Conservation (phyloP, 2,797 vertebrate genomes). For the Anolis apletophallus region DNA sequence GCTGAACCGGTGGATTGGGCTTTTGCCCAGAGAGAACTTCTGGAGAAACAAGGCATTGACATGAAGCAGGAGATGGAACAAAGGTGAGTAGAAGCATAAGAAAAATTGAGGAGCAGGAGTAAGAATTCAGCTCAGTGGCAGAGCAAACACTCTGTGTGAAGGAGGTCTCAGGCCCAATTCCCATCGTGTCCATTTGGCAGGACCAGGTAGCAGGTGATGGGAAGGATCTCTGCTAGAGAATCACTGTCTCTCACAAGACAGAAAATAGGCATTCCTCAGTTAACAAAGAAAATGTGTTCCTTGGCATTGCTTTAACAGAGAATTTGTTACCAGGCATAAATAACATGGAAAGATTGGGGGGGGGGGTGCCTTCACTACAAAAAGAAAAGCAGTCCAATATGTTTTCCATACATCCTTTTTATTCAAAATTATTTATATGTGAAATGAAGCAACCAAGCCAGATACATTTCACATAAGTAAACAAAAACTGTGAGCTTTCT, state of each 20-base stretch:
- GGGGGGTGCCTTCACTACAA: too few relatives aligned
- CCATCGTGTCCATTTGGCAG: background rate
- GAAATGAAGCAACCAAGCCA: too few relatives aligned
- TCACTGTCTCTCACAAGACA: background rate
- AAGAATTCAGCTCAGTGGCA: background rate
- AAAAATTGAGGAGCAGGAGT: background rate
- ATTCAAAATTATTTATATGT: too few relatives aligned
- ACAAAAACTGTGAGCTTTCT: too few relatives aligned
- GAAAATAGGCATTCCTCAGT: too few relatives aligned
- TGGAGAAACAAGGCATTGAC: slow-evolving; percentile 98
- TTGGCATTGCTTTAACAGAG: too few relatives aligned
- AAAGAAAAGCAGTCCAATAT: too few relatives aligned
- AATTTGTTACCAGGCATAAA: too few relatives aligned
- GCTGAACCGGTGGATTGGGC: slow-evolving; percentile 97
- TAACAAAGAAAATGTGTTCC: too few relatives aligned
- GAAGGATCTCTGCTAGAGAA: background rate
- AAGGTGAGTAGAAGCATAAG: slow-evolving; percentile 79
- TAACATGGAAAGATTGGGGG: too few relatives aligned
- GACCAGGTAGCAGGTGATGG: background rate
- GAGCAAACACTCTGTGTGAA: background rate
- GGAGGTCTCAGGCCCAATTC: background rate
- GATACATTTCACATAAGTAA: too few relatives aligned
- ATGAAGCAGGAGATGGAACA: slow-evolving; percentile 99
- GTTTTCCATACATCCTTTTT: too few relatives aligned
- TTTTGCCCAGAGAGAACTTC: slow-evolving; percentile 94